A percentile compares a stretch with the other conserved stretches of the same genome.
phyloP scores from a whole-genome alignment of 2,797 vertebrate genomes.

The Halcyon badia region DNA sequence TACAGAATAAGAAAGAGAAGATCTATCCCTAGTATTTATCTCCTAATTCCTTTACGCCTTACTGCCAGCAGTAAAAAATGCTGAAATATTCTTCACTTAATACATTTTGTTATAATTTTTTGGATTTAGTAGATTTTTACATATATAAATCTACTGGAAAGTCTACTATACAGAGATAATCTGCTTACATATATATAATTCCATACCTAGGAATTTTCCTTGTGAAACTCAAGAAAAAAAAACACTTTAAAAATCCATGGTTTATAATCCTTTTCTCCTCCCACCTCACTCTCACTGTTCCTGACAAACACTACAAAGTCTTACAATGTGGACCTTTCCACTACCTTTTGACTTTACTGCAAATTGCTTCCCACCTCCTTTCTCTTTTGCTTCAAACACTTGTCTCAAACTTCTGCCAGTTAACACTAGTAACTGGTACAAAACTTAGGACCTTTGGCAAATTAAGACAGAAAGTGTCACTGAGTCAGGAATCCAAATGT shows the following conservation, averaged over 20 bases:
- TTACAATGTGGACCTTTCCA: background rate
- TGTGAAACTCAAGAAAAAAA: background rate
- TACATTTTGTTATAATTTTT: background rate
- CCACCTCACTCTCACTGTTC: background rate
- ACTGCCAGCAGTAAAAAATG: background rate
- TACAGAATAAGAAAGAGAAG: background rate
- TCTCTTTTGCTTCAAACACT: background rate
- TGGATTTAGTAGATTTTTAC: background rate
- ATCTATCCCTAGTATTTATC: background rate
- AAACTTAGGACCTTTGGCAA: background rate
- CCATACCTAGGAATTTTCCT: background rate
- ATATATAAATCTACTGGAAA: background rate
- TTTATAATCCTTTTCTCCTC: background rate
- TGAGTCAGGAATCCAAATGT: background rate
- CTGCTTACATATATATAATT: background rate
- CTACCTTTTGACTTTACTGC: background rate
- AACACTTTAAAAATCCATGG: fast-evolving
- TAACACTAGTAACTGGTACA: background rate
- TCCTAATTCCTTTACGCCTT: background rate
- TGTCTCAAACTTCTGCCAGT: background rate
- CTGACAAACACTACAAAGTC: background rate
- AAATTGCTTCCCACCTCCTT: background rate
- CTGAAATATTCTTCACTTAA: background rate
- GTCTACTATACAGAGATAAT: background rate
- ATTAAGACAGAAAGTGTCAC: background rate